Evolutionary conservation across 2,797 vertebrate genomes (phyloP).

Genomic region (Sebastes cheni): DNA sequence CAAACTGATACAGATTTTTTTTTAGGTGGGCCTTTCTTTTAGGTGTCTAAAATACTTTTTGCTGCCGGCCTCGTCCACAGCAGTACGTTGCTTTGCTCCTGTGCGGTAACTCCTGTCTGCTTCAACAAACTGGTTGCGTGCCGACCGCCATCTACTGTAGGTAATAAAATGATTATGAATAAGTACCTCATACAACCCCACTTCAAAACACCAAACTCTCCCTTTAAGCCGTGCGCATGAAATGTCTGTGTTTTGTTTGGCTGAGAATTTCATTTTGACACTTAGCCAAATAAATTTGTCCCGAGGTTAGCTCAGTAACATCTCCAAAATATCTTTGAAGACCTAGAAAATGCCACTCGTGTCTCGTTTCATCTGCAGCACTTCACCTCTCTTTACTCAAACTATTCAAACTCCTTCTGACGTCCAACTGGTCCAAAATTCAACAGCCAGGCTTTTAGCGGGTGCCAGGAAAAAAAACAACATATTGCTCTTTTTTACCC

Average conservation of each 20-base stretch:
- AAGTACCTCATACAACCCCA: no score
- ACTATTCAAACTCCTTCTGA: neutral
- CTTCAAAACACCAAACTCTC: no score
- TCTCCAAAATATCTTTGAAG: neutral
- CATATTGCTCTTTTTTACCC: neutral
- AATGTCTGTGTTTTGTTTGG: no score
- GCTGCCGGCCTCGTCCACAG: no score
- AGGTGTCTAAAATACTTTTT: no score
- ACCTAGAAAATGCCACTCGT: neutral
- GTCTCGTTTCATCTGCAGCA: neutral
- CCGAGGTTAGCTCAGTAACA: neutral
- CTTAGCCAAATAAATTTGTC: neutral
- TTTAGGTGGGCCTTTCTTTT: no score
- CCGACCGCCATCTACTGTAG: no score
- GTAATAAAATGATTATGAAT: no score
- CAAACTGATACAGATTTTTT: no score
- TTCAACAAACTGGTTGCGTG: fast-evolving
- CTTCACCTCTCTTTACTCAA: neutral
- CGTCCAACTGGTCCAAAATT: neutral
- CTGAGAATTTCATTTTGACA: neutral
- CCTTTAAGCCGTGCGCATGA: no score
- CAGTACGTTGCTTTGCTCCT: no score
- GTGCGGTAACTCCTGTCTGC: no score
- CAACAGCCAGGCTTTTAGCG: neutral
- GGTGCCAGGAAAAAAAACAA: neutral